phyloP scores from a whole-genome alignment of 2,888 invertebrate genomes.

The Drosophila tanythrix region DNA sequence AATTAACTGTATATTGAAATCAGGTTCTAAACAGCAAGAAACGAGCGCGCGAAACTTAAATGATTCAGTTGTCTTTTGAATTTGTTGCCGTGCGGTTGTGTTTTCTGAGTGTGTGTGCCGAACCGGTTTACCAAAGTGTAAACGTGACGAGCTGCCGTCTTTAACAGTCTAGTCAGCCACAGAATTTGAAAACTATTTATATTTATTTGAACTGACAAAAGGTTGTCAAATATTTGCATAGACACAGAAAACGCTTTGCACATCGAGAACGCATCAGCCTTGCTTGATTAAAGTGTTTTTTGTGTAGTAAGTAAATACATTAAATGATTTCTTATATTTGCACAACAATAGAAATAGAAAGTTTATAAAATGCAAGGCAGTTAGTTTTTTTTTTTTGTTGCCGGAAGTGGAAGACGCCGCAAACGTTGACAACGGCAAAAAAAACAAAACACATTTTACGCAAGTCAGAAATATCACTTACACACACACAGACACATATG shows the following conservation, averaged over 20 bases:
- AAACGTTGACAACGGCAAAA: conserved; percentile 44
- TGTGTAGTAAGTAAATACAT: conserved; percentile 35
- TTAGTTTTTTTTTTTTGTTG: conserved; percentile 60
- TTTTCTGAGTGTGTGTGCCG: conserved; percentile 14
- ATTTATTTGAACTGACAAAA: conserved; percentile 44
- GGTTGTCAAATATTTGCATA: conserved; percentile 59
- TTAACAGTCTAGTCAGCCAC: conserved; percentile 1
- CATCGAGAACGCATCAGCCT: conserved; percentile 40
- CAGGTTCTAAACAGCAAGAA: conserved; percentile 53
- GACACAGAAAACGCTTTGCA: conserved; percentile 36
- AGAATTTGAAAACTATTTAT: conserved; percentile 49
- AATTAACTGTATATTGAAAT: conserved; percentile 38
- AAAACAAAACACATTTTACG: conserved; percentile 20
- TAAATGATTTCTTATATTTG: background rate
- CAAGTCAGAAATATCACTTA: conserved; percentile 1
- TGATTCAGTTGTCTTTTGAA: conserved; percentile 70
- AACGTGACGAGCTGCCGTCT: conserved; percentile 47
- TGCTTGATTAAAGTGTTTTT: conserved; percentile 6
- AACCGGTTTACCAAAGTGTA: conserved; percentile 63
- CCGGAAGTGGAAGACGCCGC: conserved; percentile 64
- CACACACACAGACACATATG: background rate
- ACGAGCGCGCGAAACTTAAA: conserved; percentile 48
- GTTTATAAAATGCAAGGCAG: conserved; percentile 60
- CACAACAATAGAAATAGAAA: conserved; percentile 70
- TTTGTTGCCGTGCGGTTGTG: conserved; percentile 70